These are phyloP conservation scores for Danaus chrysippus DNA, from an alignment of 2,888 invertebrate species.

Conservation along the genomic window DNA sequence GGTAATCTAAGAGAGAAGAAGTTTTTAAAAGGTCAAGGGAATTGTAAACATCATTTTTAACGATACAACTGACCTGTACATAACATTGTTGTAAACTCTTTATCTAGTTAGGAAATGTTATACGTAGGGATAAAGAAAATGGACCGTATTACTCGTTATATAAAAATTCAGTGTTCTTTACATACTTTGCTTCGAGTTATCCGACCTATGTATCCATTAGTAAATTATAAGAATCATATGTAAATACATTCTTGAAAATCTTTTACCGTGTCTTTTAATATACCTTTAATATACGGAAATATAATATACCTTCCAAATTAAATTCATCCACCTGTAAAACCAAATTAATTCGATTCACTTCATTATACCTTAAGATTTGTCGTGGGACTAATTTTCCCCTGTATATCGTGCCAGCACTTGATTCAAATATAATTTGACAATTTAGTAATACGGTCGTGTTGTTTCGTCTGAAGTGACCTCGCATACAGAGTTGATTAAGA, in stretches of 20 bases:
- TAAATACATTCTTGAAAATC: too few species aligned
- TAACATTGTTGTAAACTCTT: constrained; percentile 5
- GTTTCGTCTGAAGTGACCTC: constrained; percentile 43
- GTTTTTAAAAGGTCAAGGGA: constrained; percentile 5
- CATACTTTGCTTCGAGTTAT: too few species aligned
- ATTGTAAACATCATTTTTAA: constrained; percentile 5
- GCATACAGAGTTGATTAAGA: constrained; percentile 33
- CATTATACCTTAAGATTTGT: constrained; percentile 39
- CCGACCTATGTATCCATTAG: too few species aligned
- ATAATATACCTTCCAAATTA: constrained; percentile 14
- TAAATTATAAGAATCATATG: too few species aligned
- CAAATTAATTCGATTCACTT: constrained; percentile 17
- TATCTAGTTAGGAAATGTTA: too few species aligned
- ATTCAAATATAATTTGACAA: constrained; percentile 63
- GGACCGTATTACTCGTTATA: too few species aligned
- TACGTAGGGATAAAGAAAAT: too few species aligned
- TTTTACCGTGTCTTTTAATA: too few species aligned
- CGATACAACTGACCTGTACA: constrained; percentile 9
- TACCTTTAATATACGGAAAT: too few species aligned
- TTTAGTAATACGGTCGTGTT: constrained; percentile 56
- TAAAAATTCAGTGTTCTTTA: too few species aligned
- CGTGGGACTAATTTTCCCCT: constrained; percentile 54
- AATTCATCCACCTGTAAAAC: constrained; percentile 24
- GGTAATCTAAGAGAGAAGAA: background rate
- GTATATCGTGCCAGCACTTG: constrained; percentile 61